These are phyloP conservation scores for Betta splendens DNA, from an alignment of 2,797 vertebrate species.

Conservation along the genomic window DNA sequence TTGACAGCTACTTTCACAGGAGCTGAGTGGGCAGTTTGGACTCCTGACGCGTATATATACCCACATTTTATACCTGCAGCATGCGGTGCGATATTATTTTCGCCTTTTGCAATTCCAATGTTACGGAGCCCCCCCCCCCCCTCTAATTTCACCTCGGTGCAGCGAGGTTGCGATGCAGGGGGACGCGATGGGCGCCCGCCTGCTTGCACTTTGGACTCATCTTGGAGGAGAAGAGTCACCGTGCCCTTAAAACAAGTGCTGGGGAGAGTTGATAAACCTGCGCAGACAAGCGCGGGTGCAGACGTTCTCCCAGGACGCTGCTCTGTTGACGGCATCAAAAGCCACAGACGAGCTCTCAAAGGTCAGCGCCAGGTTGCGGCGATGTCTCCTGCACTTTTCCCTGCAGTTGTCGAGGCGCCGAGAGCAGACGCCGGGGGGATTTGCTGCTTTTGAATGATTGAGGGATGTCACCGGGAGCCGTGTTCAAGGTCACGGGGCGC, in stretches of 20 bases:
- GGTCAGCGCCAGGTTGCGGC: constrained; percentile 47
- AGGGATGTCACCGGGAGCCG: constrained; percentile 31
- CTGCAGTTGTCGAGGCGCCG: constrained; percentile 29
- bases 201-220: constrained; percentile 17
- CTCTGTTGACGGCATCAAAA: constrained; percentile 54
- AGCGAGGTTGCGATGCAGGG: constrained; percentile 34
- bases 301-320: constrained; percentile 59
- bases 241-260: constrained; percentile 30
- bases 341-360: constrained; percentile 50
- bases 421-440: constrained; percentile 22
- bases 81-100: constrained; percentile 36
- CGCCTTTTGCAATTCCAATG: constrained; percentile 28
- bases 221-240: constrained; percentile 20
- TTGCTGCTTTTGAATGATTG: constrained; percentile 37
- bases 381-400: constrained; percentile 40
- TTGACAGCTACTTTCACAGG: constrained; percentile 20
- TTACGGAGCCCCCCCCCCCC: constrained; percentile 42
- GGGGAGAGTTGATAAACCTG: constrained; percentile 46
- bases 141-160: constrained; percentile 39
- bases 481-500: constrained; percentile 24
- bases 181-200: constrained; percentile 5
- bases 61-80: constrained; percentile 19
- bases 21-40: constrained; percentile 48
- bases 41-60: constrained; percentile 10
- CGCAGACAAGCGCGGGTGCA: constrained; percentile 39